Percentiles rank a stretch among this genome's conserved stretches.
phyloP scores from a whole-genome alignment of 1,140 invertebrate species.

The Neodiprion virginianus region DNA sequence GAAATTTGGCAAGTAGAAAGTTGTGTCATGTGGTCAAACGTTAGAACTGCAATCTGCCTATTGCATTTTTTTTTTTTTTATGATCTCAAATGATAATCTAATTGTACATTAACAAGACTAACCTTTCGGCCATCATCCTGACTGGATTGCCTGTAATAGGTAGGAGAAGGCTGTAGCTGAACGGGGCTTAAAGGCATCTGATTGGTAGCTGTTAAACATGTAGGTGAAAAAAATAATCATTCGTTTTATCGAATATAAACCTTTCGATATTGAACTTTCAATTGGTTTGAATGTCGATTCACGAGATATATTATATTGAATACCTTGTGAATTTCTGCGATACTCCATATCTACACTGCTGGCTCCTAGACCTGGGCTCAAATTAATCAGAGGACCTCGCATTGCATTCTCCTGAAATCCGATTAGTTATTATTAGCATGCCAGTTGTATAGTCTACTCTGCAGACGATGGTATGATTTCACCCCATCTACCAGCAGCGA shows the following conservation, averaged over 20 bases:
- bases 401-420: constrained; percentile 52
- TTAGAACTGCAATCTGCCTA: background rate
- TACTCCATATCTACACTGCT: constrained; percentile 56
- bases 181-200: constrained; percentile 59
- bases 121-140: constrained; percentile 63
- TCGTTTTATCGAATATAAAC: constrained; percentile 8
- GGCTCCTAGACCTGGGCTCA: constrained; percentile 53
- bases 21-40: background rate
- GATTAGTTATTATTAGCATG: background rate
- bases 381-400: constrained; percentile 54
- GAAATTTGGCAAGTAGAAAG: too few relatives aligned
- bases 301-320: too few relatives aligned
- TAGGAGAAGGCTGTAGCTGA: constrained; percentile 57
- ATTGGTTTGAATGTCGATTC: too few relatives aligned
- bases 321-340: constrained; percentile 53
- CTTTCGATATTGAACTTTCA: background rate
- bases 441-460: background rate
- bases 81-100: constrained; percentile 10
- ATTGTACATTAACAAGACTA: constrained; percentile 16
- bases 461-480: background rate
- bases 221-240: constrained; percentile 24
- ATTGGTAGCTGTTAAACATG: constrained; percentile 49
- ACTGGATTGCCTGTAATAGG: constrained; percentile 59
- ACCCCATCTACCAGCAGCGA: background rate
- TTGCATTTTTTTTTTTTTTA: constrained; percentile 1